These are phyloP conservation scores for Corvus moneduloides DNA, from an alignment of 2,113 vertebrate species.

Conservation along the genomic window DNA sequence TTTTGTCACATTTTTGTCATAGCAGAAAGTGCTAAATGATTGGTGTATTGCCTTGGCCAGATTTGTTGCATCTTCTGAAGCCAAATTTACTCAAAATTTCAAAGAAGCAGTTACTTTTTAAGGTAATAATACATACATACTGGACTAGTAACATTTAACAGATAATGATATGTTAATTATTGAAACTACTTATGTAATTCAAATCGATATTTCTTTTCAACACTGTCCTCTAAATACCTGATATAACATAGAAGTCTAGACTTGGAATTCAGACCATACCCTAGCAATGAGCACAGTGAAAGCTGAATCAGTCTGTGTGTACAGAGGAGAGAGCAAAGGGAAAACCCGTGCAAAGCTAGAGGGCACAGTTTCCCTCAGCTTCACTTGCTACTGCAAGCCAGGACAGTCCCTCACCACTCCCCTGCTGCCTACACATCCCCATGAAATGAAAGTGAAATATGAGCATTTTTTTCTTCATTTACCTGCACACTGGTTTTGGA, in stretches of 20 bases:
- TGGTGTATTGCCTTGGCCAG: neutral
- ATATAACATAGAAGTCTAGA: neutral
- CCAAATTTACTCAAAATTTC: neutral
- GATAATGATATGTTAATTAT: neutral
- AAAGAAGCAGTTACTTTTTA: neutral
- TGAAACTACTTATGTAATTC: neutral
- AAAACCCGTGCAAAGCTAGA: neutral
- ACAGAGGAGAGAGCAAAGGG: neutral
- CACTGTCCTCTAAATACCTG: neutral
- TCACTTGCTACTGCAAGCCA: neutral
- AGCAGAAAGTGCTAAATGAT: neutral
- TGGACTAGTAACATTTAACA: neutral
- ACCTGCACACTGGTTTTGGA: slow-evolving; percentile 95
- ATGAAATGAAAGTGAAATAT: neutral
- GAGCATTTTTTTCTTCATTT: slow-evolving; percentile 29
- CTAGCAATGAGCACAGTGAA: neutral
- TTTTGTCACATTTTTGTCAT: neutral
- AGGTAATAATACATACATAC: neutral
- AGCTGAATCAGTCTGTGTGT: neutral
- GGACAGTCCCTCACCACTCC: neutral
- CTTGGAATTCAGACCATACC: neutral
- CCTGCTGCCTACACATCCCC: neutral
- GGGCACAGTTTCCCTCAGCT: neutral
- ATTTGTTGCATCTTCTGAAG: neutral
- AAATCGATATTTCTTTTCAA: neutral